Percentiles rank a stretch among this genome's conserved stretches.
Evolutionary conservation across 1,140 invertebrate species (phyloP).

Genomic region (Lutraria rhynchaena): DNA sequence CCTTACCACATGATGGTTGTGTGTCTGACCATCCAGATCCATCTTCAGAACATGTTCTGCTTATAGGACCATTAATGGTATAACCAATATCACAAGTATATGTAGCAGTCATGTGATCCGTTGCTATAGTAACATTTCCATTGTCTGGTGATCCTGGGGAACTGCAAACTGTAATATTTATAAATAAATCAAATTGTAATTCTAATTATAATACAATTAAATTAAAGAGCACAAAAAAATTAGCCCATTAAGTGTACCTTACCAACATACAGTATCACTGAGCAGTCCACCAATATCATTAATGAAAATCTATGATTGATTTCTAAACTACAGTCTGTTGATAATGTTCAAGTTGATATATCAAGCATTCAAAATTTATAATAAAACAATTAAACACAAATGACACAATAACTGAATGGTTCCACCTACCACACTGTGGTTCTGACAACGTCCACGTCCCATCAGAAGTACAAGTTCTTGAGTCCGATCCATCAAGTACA

Average conservation of each 20-base stretch:
- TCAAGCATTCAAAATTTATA: no score
- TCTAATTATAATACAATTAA: no score
- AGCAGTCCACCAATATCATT: no score
- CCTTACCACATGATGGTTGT: conserved; percentile 42
- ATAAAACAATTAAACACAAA: no score
- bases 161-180: conserved; percentile 26
- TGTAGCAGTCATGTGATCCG: not conserved
- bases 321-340: no score
- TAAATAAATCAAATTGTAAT: no score
- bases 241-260: no score
- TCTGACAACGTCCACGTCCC: conserved; percentile 8
- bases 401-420: not conserved
- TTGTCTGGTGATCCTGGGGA: not conserved
- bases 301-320: no score
- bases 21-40: conserved; percentile 34
- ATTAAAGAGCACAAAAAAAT: no score
- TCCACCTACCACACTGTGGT: conserved; percentile 26
- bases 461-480: not conserved
- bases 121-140: conserved; percentile 7
- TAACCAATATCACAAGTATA: conserved; percentile 38
- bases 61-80: conserved; percentile 20
- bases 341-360: no score
- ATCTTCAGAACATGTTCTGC: conserved; percentile 15
- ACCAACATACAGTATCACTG: no score
- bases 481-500: not conserved